Conservation (phyloP, 2,888 invertebrate genomes). For the Corythucha ciliata region DNA sequence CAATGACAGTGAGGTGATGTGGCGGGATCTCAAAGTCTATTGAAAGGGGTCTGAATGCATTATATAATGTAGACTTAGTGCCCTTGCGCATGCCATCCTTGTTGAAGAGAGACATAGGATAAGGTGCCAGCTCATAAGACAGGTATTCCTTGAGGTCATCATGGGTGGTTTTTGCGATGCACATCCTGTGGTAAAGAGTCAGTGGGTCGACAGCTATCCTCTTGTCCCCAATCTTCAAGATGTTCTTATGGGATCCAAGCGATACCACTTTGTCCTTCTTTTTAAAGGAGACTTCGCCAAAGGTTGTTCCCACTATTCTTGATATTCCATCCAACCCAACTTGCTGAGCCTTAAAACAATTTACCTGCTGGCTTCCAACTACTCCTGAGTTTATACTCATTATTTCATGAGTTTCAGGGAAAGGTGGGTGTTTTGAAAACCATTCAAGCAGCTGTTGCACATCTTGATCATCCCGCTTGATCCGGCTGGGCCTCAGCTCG, state of each 20-base stretch:
- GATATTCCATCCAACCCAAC: background rate
- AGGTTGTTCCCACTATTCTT: slow-evolving; percentile 5
- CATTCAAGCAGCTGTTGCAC: too few species aligned
- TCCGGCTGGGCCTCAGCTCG: too few species aligned
- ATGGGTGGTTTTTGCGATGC: slow-evolving; percentile 4
- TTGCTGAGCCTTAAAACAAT: too few species aligned
- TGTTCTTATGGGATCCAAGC: background rate
- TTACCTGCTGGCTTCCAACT: too few species aligned
- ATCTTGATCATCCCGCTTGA: too few species aligned
- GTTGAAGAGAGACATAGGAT: too few species aligned
- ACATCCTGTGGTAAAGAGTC: slow-evolving; percentile 12
- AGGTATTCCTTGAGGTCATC: slow-evolving; percentile 13
- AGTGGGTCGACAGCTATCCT: background rate
- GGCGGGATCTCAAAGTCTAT: slow-evolving; percentile 18
- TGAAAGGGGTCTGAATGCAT: slow-evolving; percentile 14
- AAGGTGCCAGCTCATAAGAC: slow-evolving; percentile 9
- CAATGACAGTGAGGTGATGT: slow-evolving; percentile 16
- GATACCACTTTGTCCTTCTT: slow-evolving; percentile 6
- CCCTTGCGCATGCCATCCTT: slow-evolving; percentile 1
- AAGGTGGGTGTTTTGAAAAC: too few species aligned
- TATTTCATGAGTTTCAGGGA: too few species aligned
- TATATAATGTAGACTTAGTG: slow-evolving; percentile 13
- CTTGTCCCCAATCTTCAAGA: slow-evolving; percentile 1
- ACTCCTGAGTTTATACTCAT: too few species aligned
- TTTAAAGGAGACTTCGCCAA: slow-evolving; percentile 12